Percentiles rank a stretch among this genome's conserved stretches.
Conservation (phyloP, 2,888 invertebrate genomes). For the Pristionchus arcanus region DNA sequence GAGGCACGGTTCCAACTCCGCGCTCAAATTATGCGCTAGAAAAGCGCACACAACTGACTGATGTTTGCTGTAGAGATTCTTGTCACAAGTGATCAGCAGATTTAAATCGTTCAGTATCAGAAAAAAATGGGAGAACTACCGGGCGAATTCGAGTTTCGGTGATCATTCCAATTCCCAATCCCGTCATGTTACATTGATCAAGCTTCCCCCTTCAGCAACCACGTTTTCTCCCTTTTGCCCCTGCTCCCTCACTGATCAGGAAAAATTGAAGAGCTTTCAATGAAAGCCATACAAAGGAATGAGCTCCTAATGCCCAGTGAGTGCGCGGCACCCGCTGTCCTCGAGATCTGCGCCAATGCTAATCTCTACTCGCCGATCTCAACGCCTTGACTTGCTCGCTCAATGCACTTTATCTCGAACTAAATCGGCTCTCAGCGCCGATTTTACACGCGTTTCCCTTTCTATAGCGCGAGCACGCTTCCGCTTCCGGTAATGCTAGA, state of each 20-base stretch:
- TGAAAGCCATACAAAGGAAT: too few relatives aligned
- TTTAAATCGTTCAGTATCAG: not conserved
- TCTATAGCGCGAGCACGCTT: not conserved
- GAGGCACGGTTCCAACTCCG: not conserved
- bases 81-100: not conserved
- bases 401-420: not conserved
- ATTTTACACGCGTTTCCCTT: not conserved
- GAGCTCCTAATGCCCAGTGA: too few relatives aligned
- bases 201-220: too few relatives aligned
- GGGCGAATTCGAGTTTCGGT: too few relatives aligned
- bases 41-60: not conserved
- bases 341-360: not conserved
- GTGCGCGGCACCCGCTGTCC: too few relatives aligned
- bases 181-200: too few relatives aligned
- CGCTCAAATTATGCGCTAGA: not conserved
- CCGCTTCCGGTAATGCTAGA: not conserved
- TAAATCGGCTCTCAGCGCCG: not conserved
- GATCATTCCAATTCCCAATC: too few relatives aligned
- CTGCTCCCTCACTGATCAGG: too few relatives aligned
- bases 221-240: too few relatives aligned
- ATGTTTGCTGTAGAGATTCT: not conserved
- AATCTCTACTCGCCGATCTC: not conserved
- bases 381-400: not conserved
- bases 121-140: too few relatives aligned
- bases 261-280: too few relatives aligned